Evolutionary conservation across 2,888 invertebrate genomes (phyloP), one percentile per base, ranked within the genome.

Genomic region (Orthosia gracilis): DNA sequence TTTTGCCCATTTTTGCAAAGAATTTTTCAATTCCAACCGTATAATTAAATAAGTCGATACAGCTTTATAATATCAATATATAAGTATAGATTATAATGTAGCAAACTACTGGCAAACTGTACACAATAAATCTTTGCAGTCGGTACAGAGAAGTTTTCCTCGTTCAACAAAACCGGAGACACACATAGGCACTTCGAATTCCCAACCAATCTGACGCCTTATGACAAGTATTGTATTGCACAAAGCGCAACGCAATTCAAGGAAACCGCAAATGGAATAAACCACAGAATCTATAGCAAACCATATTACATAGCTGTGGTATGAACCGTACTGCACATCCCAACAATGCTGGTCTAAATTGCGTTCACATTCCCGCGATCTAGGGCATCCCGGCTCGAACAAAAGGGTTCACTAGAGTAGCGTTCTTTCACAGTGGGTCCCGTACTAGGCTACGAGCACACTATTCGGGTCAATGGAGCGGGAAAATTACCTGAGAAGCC

Each of bases 331-430:
- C 87, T 89, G 92, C 89, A 92, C 91, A 93, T 93, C 92, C 91
- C 91, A 91, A 94, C 95, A 94, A 95, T 94, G 91, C 91, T 87
- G 84, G 90, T 88, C 92, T 93, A 95, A 94, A 95, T 95, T 95
- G 95, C 94, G 93, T 94, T 94, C 94, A 91, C 94, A 95, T 95
- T 95, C 94, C 93, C 80, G 85, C 91, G 89, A 96, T 95, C 93
- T 95, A 93, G 95, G 95, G 89, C 95, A 92, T 86, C 85, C 84
- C 82, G 76, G 80, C 86, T 80, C 89, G 91, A 93, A 95, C 95
- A 95, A 95, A 94, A 89, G 92, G 89, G 91, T 89, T 91, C 90
- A 88, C 88, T 91, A 84, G 91, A 93, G 93, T 90, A 93, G 90
- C 89, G 89, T 92, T 92, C 94, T 94, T 93, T 94, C 91, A 93